Base-by-base conservation (phyloP, 1,140 invertebrate genomes). In the Cataglyphis hispanica region DNA sequence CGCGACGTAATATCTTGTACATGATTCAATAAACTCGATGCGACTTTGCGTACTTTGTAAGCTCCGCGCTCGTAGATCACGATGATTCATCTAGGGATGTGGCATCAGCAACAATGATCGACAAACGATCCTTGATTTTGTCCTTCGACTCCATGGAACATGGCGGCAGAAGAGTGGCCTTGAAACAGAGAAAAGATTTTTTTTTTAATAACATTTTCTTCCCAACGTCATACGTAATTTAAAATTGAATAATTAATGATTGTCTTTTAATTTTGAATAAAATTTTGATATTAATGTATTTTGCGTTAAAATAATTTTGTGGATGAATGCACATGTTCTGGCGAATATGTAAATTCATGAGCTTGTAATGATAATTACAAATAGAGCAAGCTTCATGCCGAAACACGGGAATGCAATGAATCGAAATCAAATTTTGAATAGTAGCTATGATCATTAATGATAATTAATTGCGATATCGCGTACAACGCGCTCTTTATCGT, bases 1-100 rank as follows among this genome's bases (percentile, higher is more conserved):
- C 94, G 86, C 94, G 94, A 66, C 95, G 91, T 37, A 95, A 86
- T 85, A 95, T 90, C 86, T 95, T 94, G 91, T 95, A 95, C 95
- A 95, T 95, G 74, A 34, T 86, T 22, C 61, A 31, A n/a, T 85
- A 0, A 27, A 6, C 25, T 85, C 1, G 37, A 6, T 22, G 34
- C 19, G 63, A 60, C 40, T 74, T 74, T 43, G 53, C 43, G 60
- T 50, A 60, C 34, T 19, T 22, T 2, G 37, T 50, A 66, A 16
- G 27, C 11, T 34, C 16, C 43, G 46, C 69, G 7, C 13, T 19
- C 16, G 43, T 43, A 53, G 22, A 50, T 66, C 63, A 83, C 80
- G 67, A 60, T 46, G 87, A 87, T 89, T 90, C 89, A 89, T 86
- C 88, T 90, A 77, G 85, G 75, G 56, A 25, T 63, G 34, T 34